Conservation (phyloP, 2,797 vertebrate genomes). For the Pantherophis vulpinus region DNA sequence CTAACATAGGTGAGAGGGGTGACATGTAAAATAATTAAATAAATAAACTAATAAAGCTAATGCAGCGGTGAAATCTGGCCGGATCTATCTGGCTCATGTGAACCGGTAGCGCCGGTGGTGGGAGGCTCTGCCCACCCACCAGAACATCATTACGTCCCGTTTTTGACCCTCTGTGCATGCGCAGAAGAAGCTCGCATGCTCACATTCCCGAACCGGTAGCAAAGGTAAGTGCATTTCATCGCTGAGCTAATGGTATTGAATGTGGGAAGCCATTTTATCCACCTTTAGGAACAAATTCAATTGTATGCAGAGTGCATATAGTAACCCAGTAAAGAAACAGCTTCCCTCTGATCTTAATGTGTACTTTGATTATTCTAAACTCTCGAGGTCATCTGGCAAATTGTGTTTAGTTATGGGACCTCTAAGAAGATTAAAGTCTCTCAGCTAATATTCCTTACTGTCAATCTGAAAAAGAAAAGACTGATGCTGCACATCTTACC, state of each 20-base stretch:
- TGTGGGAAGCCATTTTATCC: not conserved
- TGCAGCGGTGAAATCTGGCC: too few relatives aligned
- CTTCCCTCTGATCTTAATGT: not conserved
- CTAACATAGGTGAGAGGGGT: not conserved
- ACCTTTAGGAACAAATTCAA: not conserved
- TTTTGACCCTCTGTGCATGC: too few relatives aligned
- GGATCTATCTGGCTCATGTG: too few relatives aligned
- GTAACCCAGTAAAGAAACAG: not conserved
- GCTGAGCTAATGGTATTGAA: not conserved
- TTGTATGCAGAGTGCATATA: not conserved
- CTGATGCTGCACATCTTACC: slow-evolving; percentile 12
- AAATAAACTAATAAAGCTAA: not conserved
- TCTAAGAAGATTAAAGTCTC: not conserved
- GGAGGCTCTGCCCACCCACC: too few relatives aligned
- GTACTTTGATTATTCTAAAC: slow-evolving; percentile 4
- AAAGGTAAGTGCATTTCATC: too few relatives aligned
- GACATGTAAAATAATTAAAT: not conserved
- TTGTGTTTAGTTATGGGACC: slow-evolving; percentile 3
- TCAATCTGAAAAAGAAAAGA: slow-evolving; percentile 1
- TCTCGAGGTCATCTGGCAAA: not conserved
- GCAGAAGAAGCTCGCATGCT: too few relatives aligned
- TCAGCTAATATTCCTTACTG: not conserved
- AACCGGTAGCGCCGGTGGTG: fast-evolving
- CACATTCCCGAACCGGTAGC: too few relatives aligned
- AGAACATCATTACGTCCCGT: too few relatives aligned